A percentile compares a stretch with the other conserved stretches of the same genome.
These are phyloP conservation scores for Leucozona laternaria DNA, from an alignment of 2,888 invertebrate species.

Conservation along the genomic window DNA sequence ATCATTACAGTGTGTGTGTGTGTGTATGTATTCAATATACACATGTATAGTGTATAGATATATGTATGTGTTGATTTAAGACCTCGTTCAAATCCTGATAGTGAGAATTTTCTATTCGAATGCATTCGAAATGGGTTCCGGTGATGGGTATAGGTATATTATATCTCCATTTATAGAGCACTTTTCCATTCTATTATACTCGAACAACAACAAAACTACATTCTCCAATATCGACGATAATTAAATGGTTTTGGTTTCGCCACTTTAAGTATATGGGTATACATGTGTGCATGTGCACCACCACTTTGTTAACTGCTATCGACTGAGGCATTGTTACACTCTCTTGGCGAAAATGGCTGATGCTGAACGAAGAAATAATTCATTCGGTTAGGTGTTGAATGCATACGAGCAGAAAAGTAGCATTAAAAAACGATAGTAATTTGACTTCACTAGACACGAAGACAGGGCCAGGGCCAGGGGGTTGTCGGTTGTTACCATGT, in stretches of 20 bases:
- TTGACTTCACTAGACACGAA: not conserved
- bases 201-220: not conserved
- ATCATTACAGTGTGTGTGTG: constrained; percentile 46
- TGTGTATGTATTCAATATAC: not conserved
- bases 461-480: not conserved
- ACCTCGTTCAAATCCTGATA: constrained; percentile 62
- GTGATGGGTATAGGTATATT: constrained; percentile 17
- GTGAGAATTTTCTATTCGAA: constrained; percentile 72
- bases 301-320: constrained; percentile 22
- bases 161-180: no score
- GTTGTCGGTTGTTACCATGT: not conserved
- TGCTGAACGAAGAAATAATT: constrained; percentile 59
- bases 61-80: constrained; percentile 73
- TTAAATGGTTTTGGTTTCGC: constrained; percentile 73
- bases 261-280: constrained; percentile 32
- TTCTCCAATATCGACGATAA: constrained; percentile 66
- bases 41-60: no score
- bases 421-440: constrained; percentile 14
- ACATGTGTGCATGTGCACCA: not conserved
- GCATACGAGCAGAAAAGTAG: constrained; percentile 47
- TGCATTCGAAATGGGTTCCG: constrained; percentile 69
- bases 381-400: constrained; percentile 71
- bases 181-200: constrained; percentile 23
- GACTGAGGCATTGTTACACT: constrained; percentile 25
- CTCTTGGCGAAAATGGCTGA: constrained; percentile 31